Evolutionary conservation across 2,888 invertebrate genomes (phyloP), one percentile per base, ranked within the genome.

Genomic region (Thyatira batis): DNA sequence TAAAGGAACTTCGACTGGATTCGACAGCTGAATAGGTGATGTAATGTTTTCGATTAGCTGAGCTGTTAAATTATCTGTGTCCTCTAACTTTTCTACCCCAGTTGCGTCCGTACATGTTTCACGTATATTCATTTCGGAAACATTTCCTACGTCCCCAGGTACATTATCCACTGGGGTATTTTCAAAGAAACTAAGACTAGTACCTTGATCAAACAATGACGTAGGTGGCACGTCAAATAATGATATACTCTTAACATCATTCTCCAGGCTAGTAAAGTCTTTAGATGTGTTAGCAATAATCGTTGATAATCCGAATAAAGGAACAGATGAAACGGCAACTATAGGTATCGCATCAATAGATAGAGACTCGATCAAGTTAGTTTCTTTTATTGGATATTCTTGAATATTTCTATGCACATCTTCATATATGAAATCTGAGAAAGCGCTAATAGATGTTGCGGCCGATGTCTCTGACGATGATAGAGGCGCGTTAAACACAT

Each of bases 21-120:
- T 87, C 0, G 74, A 78, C n/a, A 90, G 71, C 52, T 85, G 88
- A 62, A 91, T 85, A 1, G 83, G 87, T 2, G 89, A 80, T 30
- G 81, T 89, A 33, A 92, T 84, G 57, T 92, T 91, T 63, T 90
- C 87, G 50, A 91, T 89, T 10, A 92, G 60, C 49, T 91, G 83
- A 11, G 72, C 64, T 1, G 91, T 92, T 10, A 90, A 69, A 65
- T 88, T 80, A 45, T 86, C 83, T 4, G 60, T 57, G 54, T 77
- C 75, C 54, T 73, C 80, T 0, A 80, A 9, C 11, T 17, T 82
- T 25, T 83, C 87, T 0, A 78, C 73, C 53, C 78, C 76, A 44
- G 73, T 80, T 0, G 88, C 82, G 76, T 89, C 89, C 58, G 85
- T 75, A 55, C 87, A 87, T 1, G 87, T 87, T 68, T 84, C 87